Base-by-base conservation (phyloP, 2,113 vertebrate species). In the Apistogramma diplotaenia region DNA sequence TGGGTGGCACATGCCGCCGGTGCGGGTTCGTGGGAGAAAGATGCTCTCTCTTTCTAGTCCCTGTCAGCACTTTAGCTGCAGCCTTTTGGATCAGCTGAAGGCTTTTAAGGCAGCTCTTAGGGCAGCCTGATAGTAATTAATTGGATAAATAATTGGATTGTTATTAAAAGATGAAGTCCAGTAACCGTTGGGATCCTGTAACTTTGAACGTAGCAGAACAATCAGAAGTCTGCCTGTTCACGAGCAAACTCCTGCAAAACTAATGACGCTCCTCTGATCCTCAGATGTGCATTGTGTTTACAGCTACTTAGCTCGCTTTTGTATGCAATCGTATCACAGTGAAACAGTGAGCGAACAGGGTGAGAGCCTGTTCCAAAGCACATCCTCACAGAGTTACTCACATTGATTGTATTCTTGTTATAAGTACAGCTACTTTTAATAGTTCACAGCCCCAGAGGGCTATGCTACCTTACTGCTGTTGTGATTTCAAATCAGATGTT, bases 171-270 rank as follows among this genome's bases (percentile, higher is more conserved):
- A 49, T 57, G 8, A 72, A 8, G 9, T 73, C 6, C 19, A 57
- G 21, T 27, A 21, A 31, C 8, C 46, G 25, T 35, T 70, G 0
- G 3, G 7, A 23, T 27, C 29, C 19, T 58, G 2, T 59, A 57
- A 75, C 11, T 46, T 60, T 57, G 58, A 75, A 58, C 37, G 5
- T 59, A 51, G 23, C 6, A 1, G 25, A n/a, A 57, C 19, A 25
- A 21, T 56, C 8, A 40, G 23, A 8, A 21, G 7, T 33, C 31
- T 33, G 8, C 31, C 31, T 21, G 55, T 0, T 67, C 10, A 37
- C 70, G 59, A 70, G 65, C 43, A 70, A 70, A 49, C 43, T 49
- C 43, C 46, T 51, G 65, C 29, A 21, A 58, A 40, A 71, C 15
- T 8, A 74, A 57, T 51, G 65, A 29, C 65, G 29, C 55, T 56